Conservation (phyloP, 2,888 invertebrate genomes). For the Chrysotoxum bicinctum region DNA sequence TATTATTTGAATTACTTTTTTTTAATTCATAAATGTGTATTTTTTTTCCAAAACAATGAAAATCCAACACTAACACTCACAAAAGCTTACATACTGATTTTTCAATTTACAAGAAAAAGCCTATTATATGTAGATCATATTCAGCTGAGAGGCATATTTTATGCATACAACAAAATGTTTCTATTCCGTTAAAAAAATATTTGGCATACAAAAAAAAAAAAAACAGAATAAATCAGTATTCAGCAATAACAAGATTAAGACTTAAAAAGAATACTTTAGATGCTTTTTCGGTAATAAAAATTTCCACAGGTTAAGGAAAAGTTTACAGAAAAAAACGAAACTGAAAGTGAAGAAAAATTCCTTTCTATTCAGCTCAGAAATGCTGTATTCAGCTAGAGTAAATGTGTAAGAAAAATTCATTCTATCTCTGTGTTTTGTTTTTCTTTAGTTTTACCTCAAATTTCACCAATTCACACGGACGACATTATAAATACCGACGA, state of each 20-base stretch:
- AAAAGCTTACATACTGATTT: neutral
- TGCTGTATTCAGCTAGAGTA: slow-evolving; percentile 1
- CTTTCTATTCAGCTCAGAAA: neutral
- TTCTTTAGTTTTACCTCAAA: slow-evolving; percentile 87
- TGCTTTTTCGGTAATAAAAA: no score
- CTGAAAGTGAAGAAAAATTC: neutral
- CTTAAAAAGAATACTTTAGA: no score
- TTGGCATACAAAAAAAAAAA: no score
- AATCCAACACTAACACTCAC: slow-evolving; percentile 11
- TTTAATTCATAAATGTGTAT: slow-evolving; percentile 5
- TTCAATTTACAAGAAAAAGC: no score
- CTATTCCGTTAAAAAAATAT: no score
- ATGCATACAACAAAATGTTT: neutral
- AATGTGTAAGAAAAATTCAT: neutral
- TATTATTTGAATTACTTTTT: slow-evolving; percentile 25
- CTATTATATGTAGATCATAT: no score
- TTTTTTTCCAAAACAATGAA: slow-evolving; percentile 16
- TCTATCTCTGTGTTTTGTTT: slow-evolving; percentile 1
- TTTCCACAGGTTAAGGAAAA: no score
- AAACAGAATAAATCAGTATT: neutral
- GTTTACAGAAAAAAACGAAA: no score
- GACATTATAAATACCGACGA: slow-evolving; percentile 88
- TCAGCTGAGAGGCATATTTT: neutral
- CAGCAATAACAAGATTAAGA: no score
- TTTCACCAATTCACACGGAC: slow-evolving; percentile 89